Evolutionary conservation across 2,113 vertebrate species (phyloP).

Genomic region (Zapornia atra): DNA sequence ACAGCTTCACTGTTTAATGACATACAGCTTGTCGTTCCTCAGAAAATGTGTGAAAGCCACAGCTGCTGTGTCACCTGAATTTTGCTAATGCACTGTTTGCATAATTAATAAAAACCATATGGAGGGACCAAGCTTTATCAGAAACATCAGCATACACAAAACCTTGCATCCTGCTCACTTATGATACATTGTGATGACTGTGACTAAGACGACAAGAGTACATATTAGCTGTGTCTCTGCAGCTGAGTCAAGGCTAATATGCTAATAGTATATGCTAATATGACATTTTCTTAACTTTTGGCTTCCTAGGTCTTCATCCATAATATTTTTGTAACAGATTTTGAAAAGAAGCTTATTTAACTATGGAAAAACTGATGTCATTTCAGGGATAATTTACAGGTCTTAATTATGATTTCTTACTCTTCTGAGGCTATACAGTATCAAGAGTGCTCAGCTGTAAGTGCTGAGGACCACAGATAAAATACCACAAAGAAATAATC

Average conservation of each 20-base stretch:
- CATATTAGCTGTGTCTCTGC: background rate
- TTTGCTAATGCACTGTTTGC: background rate
- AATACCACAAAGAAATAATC: background rate
- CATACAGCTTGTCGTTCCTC: background rate
- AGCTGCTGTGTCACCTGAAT: background rate
- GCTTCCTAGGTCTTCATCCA: background rate
- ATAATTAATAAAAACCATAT: background rate
- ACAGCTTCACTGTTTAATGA: constrained; percentile 17
- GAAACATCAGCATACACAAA: background rate
- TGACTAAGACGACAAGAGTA: background rate
- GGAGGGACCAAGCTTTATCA: background rate
- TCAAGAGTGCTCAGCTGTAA: background rate
- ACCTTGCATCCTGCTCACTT: background rate
- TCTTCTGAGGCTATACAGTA: background rate
- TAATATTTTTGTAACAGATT: constrained; percentile 2
- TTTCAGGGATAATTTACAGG: background rate
- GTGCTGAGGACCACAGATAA: background rate
- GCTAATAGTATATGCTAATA: constrained; percentile 6
- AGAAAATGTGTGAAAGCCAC: background rate
- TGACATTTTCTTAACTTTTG: constrained; percentile 33
- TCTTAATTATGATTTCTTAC: background rate
- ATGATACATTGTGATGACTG: background rate
- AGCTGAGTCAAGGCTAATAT: background rate
- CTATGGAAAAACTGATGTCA: background rate
- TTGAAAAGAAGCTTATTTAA: constrained; percentile 11